Conservation (phyloP, 2,113 vertebrate genomes). For the Dromas ardeola region DNA sequence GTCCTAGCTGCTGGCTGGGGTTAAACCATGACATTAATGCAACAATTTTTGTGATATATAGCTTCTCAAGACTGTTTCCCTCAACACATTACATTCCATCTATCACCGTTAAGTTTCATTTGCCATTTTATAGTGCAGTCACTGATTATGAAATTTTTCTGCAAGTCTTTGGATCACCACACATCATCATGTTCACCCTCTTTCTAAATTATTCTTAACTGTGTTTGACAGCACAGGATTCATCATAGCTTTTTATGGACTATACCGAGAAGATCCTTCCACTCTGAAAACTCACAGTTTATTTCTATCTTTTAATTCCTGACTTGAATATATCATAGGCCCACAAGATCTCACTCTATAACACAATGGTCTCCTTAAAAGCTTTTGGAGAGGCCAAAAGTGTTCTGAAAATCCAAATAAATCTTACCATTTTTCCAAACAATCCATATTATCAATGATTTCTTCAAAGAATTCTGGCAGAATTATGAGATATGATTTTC, state of each 20-base stretch:
- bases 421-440: background rate
- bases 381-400: background rate
- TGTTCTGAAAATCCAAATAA: background rate
- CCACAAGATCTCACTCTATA: background rate
- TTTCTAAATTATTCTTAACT: background rate
- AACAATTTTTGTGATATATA: background rate
- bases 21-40: background rate
- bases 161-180: background rate
- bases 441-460: background rate
- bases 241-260: background rate
- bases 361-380: background rate
- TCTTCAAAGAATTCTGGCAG: background rate
- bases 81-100: background rate
- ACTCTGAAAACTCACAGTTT: background rate
- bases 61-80: background rate
- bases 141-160: background rate
- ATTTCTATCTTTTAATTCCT: background rate
- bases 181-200: background rate
- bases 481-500: background rate
- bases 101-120: background rate
- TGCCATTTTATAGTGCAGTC: background rate
- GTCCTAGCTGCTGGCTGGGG: background rate
- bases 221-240: background rate
- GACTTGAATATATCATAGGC: background rate
- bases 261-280: background rate